These are phyloP conservation scores for Nasonovia ribisnigri DNA, from an alignment of 2,888 invertebrate species.

Conservation along the genomic window DNA sequence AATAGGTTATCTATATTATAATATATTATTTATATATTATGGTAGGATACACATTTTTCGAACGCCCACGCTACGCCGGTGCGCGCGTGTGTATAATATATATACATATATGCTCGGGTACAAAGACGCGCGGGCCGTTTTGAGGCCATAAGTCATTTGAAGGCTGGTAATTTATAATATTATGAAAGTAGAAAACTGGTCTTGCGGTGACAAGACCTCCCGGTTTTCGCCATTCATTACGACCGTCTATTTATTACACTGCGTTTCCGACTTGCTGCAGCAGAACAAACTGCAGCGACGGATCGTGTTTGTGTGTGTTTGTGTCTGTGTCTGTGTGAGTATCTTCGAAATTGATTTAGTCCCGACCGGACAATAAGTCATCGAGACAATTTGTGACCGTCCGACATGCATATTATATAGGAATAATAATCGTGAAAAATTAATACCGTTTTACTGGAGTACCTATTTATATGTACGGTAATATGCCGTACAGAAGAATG, in stretches of 20 bases:
- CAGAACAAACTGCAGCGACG: constrained; percentile 21
- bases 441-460: not conserved
- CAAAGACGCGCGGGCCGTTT: constrained; percentile 15
- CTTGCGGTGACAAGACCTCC: constrained; percentile 64
- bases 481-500: not conserved
- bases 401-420: not conserved
- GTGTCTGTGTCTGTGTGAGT: not conserved
- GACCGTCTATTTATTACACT: constrained; percentile 53
- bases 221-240: constrained; percentile 62
- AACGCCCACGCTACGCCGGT: constrained; percentile 44
- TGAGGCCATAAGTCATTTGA: constrained; percentile 57
- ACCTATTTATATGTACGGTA: not conserved
- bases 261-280: constrained; percentile 38
- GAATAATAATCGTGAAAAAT: constrained; percentile 31
- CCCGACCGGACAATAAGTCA: not conserved
- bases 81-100: not conserved
- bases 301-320: not conserved
- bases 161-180: constrained; percentile 53
- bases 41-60: constrained; percentile 19
- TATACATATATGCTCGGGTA: not conserved
- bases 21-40: not conserved
- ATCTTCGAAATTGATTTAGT: constrained; percentile 33
- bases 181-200: constrained; percentile 58
- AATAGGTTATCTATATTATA: not conserved
- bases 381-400: constrained; percentile 25